A percentile compares a stretch with the other conserved stretches of the same genome.
Conservation (phyloP, 2,797 vertebrate genomes). For the Crypturellus tataupa region DNA sequence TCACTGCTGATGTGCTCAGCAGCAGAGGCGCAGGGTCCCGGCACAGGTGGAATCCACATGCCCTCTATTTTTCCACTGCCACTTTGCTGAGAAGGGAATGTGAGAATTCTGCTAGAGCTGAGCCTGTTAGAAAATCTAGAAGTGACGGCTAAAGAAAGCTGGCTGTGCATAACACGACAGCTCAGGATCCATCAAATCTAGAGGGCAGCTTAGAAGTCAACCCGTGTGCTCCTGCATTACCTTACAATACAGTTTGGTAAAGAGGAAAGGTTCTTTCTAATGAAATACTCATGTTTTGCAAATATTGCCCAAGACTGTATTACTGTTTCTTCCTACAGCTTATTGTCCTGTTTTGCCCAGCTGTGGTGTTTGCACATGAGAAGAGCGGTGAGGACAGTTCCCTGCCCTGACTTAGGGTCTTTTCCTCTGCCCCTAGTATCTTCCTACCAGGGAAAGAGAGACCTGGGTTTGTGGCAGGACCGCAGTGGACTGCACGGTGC, state of each 20-base stretch:
- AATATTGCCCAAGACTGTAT: neutral
- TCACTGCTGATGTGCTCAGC: neutral
- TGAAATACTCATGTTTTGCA: neutral
- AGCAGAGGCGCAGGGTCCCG: neutral
- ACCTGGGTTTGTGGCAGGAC: neutral
- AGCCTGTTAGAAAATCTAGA: neutral
- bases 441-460: neutral
- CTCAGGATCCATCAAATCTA: neutral
- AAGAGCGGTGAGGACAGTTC: neutral
- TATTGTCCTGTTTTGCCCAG: neutral
- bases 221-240: neutral
- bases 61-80: neutral
- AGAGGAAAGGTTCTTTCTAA: neutral
- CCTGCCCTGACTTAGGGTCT: neutral
- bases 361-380: neutral
- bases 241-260: neutral
- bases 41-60: accelerated
- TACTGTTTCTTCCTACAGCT: neutral
- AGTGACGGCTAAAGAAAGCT: neutral
- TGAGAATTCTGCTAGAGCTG: neutral
- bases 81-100: neutral
- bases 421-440: neutral
- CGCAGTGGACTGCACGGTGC: neutral
- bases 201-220: neutral
- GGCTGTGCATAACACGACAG: neutral